Evolutionary conservation across 2,888 invertebrate genomes (phyloP), one percentile per base, ranked within the genome.

Genomic region (Cryptocephalus primarius): DNA sequence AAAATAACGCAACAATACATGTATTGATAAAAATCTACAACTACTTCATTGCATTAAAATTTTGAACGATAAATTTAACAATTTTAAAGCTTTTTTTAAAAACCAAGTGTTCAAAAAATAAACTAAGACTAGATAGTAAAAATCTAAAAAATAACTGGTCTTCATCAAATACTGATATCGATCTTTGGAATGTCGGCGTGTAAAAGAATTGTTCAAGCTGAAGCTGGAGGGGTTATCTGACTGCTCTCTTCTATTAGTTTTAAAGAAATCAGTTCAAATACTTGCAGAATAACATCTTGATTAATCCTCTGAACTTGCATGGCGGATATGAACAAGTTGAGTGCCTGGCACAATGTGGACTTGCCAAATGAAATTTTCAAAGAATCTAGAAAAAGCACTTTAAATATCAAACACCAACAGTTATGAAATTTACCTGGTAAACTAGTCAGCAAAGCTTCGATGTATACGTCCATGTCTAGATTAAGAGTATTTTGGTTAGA

Each of bases 221-320:
- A 59, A 14, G 58, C 52, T n/a, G 61, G 60, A 10, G 61, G 60
- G 4, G 60, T 56, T 33, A 54, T 36, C 34, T 51, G 57, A 14
- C 51, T 55, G 48, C 60, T 60, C 39, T 60, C 61, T 43, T 64
- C 62, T 33, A 64, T 64, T 22, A 64, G 46, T 48, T 59, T 59
- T 50, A 63, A 55, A 11, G 57, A 56, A 34, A 69, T 51, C 38
- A 70, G 52, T 49, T 75, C 75, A 49, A 75, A 66, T 36, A 74
- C 59, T 57, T 74, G 74, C 54, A 75, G 58, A 48, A 65, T 63
- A 32, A 75, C 60, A 58, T 75, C 75, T 50, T 68, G 61, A 56
- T 75, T 75, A 42, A 75, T 70, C 52, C 68, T 72, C 48, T 66
- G 64, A 39, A 65, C 63, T 60, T 72, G 71, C 13, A 72, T 60